Evolutionary conservation across 92 coral and sea anemone species (phyloP).

Genomic region (Zoanthus sociatus): DNA sequence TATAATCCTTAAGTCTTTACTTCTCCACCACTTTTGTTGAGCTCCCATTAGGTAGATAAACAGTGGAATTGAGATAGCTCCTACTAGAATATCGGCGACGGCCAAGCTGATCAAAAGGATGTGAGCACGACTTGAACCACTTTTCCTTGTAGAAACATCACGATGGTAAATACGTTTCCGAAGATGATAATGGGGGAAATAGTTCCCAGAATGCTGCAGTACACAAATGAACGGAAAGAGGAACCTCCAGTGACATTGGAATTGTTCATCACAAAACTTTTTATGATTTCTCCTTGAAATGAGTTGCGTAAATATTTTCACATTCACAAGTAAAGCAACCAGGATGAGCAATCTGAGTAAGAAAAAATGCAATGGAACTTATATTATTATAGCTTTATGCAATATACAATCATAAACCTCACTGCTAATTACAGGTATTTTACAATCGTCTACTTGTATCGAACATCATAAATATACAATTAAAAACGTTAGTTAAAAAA

Average conservation of each 20-base stretch:
- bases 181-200: neutral
- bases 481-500: no score
- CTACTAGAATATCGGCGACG: neutral
- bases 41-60: neutral
- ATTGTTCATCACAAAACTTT: no score
- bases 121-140: neutral
- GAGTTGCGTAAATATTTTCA: no score
- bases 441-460: no score
- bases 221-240: neutral
- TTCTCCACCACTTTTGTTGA: neutral
- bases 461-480: no score
- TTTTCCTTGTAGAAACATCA: neutral
- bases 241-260: neutral
- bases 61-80: constrained; percentile 19
- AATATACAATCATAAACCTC: no score
- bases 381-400: no score
- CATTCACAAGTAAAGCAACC: no score
- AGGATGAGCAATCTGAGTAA: no score
- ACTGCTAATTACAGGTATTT: no score
- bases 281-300: no score
- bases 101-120: neutral
- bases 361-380: no score
- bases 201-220: constrained; percentile 11
- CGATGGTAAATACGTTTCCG: constrained; percentile 7
- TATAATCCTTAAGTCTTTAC: neutral